phyloP scores from a whole-genome alignment of 1,140 invertebrate species.

The Dufourea novaeangliae region DNA sequence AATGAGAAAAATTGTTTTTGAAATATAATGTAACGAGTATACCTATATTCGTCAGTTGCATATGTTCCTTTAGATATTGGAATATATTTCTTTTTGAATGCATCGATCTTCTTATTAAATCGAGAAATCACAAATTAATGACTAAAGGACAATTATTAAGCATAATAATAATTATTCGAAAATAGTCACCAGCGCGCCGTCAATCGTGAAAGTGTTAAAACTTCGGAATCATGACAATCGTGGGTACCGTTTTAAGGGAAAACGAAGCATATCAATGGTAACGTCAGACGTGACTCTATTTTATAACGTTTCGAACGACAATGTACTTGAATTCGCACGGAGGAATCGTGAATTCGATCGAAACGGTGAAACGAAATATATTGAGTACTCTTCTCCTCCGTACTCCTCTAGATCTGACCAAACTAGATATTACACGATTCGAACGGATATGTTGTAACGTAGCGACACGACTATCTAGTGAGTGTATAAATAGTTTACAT shows the following conservation, averaged over 20 bases:
- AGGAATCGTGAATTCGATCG: slow-evolving; percentile 10
- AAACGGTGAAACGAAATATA: slow-evolving; percentile 16
- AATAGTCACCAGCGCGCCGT: neutral
- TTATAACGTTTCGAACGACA: neutral
- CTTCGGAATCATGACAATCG: slow-evolving; percentile 23
- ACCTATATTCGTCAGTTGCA: too few relatives aligned
- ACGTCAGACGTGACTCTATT: too few relatives aligned
- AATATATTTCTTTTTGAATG: too few relatives aligned
- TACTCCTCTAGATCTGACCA: slow-evolving; percentile 57
- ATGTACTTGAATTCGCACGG: neutral
- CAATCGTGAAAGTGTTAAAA: neutral
- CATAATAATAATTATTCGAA: neutral
- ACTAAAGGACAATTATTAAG: too few relatives aligned
- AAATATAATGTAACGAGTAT: too few relatives aligned
- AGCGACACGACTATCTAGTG: slow-evolving; percentile 47
- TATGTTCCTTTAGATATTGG: too few relatives aligned
- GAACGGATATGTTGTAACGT: slow-evolving; percentile 35
- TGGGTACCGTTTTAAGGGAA: neutral
- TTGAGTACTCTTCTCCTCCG: slow-evolving; percentile 59
- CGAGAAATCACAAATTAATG: too few relatives aligned
- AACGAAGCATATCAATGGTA: slow-evolving; percentile 6
- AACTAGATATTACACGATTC: slow-evolving; percentile 37
- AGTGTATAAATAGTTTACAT: slow-evolving; percentile 51
- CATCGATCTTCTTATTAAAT: too few relatives aligned
- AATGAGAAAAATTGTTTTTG: too few relatives aligned